These are phyloP conservation scores for Pithys albifrons DNA, from an alignment of 2,113 vertebrate species.

Conservation along the genomic window DNA sequence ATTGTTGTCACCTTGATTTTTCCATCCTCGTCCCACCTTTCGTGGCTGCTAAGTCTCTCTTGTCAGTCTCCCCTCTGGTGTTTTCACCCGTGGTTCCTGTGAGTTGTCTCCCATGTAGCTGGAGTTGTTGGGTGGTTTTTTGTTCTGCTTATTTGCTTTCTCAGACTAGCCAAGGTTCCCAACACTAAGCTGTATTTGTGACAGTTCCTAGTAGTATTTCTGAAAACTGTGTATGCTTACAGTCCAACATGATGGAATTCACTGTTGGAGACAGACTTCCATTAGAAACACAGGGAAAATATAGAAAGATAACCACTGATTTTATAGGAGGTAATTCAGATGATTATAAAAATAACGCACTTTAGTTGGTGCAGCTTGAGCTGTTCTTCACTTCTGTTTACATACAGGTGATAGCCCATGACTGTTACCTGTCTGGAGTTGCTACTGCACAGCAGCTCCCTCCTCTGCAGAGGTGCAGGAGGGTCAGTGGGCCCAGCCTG, in stretches of 20 bases:
- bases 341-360: neutral
- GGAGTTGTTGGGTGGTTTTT: neutral
- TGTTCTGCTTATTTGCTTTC: neutral
- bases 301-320: neutral
- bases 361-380: neutral
- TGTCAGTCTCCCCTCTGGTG: neutral
- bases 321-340: neutral
- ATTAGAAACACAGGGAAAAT: neutral
- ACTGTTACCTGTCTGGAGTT: neutral
- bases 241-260: neutral
- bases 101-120: neutral
- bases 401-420: neutral
- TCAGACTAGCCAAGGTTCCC: neutral
- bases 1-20: neutral
- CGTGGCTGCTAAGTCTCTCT: neutral
- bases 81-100: accelerated
- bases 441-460: neutral
- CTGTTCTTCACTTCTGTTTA: neutral
- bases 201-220: neutral
- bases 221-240: neutral
- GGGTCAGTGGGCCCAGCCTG: neutral
- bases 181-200: neutral
- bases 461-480: neutral
- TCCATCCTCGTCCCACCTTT: neutral
- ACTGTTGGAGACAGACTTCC: neutral